Percentiles rank a stretch among this genome's conserved stretches.
These are phyloP conservation scores for Agrotis ipsilon DNA, from an alignment of 2,888 invertebrate species.

Conservation along the genomic window DNA sequence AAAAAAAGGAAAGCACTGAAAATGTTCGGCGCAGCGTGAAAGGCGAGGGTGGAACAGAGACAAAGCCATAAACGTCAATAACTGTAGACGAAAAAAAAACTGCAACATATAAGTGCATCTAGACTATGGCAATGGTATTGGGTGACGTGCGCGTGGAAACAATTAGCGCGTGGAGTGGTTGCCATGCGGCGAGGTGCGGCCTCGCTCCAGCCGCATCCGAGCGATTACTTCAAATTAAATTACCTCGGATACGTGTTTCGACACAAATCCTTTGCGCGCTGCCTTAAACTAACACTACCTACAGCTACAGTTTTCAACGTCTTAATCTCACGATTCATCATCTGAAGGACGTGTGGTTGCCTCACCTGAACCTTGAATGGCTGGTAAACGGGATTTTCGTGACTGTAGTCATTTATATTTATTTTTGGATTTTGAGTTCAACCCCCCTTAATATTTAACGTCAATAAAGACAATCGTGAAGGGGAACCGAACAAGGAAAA, in stretches of 20 bases:
- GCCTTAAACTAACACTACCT: constrained; percentile 19
- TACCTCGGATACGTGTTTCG: constrained; percentile 68
- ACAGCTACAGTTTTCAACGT: constrained; percentile 10
- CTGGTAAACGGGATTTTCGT: constrained; percentile 28
- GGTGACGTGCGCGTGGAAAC: constrained; percentile 56
- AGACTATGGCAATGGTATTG: constrained; percentile 38
- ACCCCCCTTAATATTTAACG: constrained; percentile 20
- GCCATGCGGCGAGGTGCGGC: constrained; percentile 57
- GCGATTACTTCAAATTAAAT: constrained; percentile 75
- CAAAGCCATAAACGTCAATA: constrained; percentile 31
- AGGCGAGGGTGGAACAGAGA: constrained; percentile 6
- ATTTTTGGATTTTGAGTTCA: constrained; percentile 10
- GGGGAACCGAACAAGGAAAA: neutral
- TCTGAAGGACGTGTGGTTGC: constrained; percentile 15
- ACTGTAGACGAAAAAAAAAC: constrained; percentile 36
- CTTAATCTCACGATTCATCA: constrained; percentile 31
- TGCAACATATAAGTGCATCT: constrained; percentile 39
- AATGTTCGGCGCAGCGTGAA: constrained; percentile 6
- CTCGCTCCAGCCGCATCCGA: constrained; percentile 62
- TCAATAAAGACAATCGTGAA: constrained; percentile 8
- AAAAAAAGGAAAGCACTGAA: constrained; percentile 13
- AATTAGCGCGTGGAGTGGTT: constrained; percentile 68
- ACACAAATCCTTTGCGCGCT: constrained; percentile 60
- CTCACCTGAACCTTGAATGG: constrained; percentile 19
- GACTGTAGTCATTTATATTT: constrained; percentile 29